These are phyloP conservation scores for Halocynthia roretzi DNA, from an alignment of 23 tunicate genomes.

Conservation along the genomic window DNA sequence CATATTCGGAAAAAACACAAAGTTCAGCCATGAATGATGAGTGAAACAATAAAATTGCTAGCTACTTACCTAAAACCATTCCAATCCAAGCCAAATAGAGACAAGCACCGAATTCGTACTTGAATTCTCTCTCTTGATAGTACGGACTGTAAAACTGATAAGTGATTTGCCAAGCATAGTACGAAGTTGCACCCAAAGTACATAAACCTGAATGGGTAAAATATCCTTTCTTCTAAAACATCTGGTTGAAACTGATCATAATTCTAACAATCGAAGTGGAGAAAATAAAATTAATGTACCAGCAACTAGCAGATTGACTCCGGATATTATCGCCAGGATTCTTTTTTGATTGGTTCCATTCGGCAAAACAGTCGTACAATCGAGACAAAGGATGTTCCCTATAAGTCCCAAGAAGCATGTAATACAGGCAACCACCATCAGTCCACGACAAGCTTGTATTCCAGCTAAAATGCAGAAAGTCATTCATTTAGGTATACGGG, in stretches of 20 bases:
- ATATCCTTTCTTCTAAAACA: background rate
- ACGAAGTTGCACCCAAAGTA: constrained; percentile 71
- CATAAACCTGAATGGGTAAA: constrained; percentile 31
- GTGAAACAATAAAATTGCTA: background rate
- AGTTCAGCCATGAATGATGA: too few relatives aligned
- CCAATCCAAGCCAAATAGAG: constrained; percentile 73
- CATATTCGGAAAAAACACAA: background rate
- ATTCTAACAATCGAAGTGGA: too few relatives aligned
- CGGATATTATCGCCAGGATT: constrained; percentile 35
- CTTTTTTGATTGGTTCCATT: constrained; percentile 39
- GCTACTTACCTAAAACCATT: constrained; percentile 52
- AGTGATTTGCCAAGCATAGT: constrained; percentile 64
- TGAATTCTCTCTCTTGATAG: constrained; percentile 62
- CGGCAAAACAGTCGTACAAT: constrained; percentile 48
- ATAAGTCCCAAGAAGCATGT: constrained; percentile 47
- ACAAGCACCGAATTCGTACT: constrained; percentile 80
- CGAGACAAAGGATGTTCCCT: constrained; percentile 41
- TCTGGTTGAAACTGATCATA: too few relatives aligned
- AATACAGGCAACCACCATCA: constrained; percentile 60
- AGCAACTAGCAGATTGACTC: constrained; percentile 32
- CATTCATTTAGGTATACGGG: background rate
- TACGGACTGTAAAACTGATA: constrained; percentile 52
- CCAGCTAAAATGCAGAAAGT: constrained; percentile 36
- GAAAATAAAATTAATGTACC: constrained; percentile 27
- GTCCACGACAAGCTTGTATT: constrained; percentile 68